Conservation (phyloP, 2,888 invertebrate genomes). For the Exocentrus adspersus region DNA sequence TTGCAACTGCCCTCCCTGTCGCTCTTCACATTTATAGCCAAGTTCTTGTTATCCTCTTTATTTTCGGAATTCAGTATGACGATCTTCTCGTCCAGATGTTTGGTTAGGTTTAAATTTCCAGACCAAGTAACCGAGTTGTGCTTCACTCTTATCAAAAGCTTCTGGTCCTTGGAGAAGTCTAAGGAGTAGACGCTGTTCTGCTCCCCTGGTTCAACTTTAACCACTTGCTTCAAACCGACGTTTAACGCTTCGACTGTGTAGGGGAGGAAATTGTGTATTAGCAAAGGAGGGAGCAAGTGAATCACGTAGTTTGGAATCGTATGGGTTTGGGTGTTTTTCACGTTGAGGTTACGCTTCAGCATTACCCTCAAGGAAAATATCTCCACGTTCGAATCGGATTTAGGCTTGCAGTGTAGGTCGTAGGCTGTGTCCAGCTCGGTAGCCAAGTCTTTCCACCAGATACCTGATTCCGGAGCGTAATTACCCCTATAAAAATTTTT, state of each 20-base stretch:
- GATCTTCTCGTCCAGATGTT: constrained; percentile 69
- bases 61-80: constrained; percentile 67
- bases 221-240: constrained; percentile 60
- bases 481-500: constrained; percentile 67
- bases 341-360: constrained; percentile 54
- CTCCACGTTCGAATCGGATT: constrained; percentile 68
- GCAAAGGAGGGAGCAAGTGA: constrained; percentile 77
- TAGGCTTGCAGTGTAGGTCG: constrained; percentile 75
- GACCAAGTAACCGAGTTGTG: constrained; percentile 78
- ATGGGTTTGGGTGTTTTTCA: constrained; percentile 51
- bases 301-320: constrained; percentile 78
- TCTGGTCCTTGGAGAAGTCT: constrained; percentile 70
- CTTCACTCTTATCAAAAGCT: constrained; percentile 62
- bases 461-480: constrained; percentile 75
- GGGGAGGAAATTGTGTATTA: constrained; percentile 80
- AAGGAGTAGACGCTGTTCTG: constrained; percentile 75
- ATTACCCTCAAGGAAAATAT: constrained; percentile 75
- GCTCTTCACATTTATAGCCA: constrained; percentile 74
- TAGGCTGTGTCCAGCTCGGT: constrained; percentile 73
- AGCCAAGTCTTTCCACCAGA: constrained; percentile 85
- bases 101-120: constrained; percentile 74
- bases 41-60: constrained; percentile 74
- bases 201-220: constrained; percentile 78
- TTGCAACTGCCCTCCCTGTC: constrained; percentile 72
- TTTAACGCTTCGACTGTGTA: constrained; percentile 73